Evolutionary conservation across 2,888 invertebrate species (phyloP).

Genomic region (Tenthredo distinguenda): DNA sequence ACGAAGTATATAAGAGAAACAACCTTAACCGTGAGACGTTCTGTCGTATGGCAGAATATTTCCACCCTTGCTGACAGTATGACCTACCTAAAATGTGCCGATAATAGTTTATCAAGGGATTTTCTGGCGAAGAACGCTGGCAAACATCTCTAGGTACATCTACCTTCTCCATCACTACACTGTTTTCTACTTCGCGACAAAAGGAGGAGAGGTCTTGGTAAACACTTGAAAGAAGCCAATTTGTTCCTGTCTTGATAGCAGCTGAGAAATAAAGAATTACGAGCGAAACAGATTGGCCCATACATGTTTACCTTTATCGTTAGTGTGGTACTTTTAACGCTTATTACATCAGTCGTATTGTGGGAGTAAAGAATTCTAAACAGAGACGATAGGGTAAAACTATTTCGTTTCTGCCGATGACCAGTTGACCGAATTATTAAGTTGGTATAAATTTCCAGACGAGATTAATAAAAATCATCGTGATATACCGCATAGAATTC

Average conservation of each 20-base stretch:
- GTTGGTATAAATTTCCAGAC: neutral
- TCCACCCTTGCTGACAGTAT: neutral
- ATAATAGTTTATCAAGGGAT: neutral
- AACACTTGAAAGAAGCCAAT: slow-evolving; percentile 43
- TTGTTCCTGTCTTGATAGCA: slow-evolving; percentile 3
- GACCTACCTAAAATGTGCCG: neutral
- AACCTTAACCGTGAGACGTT: neutral
- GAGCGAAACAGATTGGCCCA: neutral
- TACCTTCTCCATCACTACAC: neutral
- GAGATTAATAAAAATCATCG: neutral
- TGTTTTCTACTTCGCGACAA: neutral
- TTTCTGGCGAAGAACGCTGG: neutral
- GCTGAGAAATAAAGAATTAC: slow-evolving; percentile 29
- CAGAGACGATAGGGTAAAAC: neutral
- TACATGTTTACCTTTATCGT: neutral
- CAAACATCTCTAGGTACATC: neutral
- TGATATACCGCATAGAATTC: neutral
- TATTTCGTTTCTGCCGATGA: neutral
- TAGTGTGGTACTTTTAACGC: neutral
- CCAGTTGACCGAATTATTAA: neutral
- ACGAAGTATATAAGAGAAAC: neutral
- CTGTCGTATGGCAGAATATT: neutral
- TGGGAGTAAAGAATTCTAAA: neutral
- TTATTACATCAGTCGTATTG: neutral
- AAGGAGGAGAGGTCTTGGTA: neutral